These are phyloP conservation scores for Taenaris catops DNA, from an alignment of 2,888 invertebrate genomes.

Conservation along the genomic window DNA sequence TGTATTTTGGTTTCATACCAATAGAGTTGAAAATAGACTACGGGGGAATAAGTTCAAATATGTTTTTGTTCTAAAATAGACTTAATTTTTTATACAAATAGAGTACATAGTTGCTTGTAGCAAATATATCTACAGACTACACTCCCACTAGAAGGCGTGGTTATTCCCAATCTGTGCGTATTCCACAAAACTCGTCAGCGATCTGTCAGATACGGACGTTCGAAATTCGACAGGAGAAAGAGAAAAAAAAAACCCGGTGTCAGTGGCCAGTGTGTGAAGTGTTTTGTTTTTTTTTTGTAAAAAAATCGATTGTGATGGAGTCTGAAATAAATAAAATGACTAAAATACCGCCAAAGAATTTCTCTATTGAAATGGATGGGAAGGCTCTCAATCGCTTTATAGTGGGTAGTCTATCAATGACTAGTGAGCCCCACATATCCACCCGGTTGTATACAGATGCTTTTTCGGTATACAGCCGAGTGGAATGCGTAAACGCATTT, in stretches of 20 bases:
- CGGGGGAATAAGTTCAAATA: neutral
- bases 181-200: conserved; percentile 26
- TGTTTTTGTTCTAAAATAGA: conserved; percentile 1
- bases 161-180: conserved; percentile 22
- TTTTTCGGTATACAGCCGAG: too few species aligned
- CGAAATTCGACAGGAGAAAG: conserved; percentile 27
- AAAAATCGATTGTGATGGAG: conserved; percentile 44
- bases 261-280: conserved; percentile 31
- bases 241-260: too few species aligned
- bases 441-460: too few species aligned
- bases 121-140: conserved; percentile 14
- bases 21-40: conserved; percentile 1
- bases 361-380: conserved; percentile 80
- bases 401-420: neutral
- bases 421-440: too few species aligned
- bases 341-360: conserved; percentile 78
- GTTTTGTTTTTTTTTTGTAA: neutral
- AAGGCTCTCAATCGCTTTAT: too few species aligned
- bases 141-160: conserved; percentile 31
- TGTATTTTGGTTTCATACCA: neutral
- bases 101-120: too few species aligned
- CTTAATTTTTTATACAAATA: neutral
- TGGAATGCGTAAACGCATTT: too few species aligned
- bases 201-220: conserved; percentile 29
- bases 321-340: conserved; percentile 67